Base-by-base conservation (phyloP, 2,888 invertebrate genomes). In the Cheiracanthium punctorium region DNA sequence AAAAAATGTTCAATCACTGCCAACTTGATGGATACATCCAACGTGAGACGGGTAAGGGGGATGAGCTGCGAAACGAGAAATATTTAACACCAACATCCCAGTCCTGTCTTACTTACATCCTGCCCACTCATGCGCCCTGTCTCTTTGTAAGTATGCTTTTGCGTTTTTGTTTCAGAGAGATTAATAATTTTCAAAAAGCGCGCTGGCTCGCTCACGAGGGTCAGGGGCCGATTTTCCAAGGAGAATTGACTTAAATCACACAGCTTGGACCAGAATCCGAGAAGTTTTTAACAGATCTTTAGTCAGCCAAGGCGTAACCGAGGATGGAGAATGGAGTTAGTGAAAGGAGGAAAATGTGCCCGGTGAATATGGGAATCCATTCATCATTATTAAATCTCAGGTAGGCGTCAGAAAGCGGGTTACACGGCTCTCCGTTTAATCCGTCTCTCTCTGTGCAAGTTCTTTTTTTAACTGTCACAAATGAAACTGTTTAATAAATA, bases 1-100 rank as follows among this genome's bases (percentile, higher is more conserved):
- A n/a, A n/a, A n/a, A n/a, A n/a, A n/a, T n/a, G n/a, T n/a, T n/a
- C 84, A 85, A 79, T 85, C 84, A 58, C 58, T 58, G 58, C 58
- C 58, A 58, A 58, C 58, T 58, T 58, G 58, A 58, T 58, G 58
- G 58, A 58, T 58, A 58, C 58, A 58, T 58, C 58, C 58, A 58
- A 24, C 20, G 58, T 24, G 24, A 24, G 58, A 37, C 10, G 4
- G 24, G 58, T 1, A 24, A 24, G 24, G 24, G 24, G 12, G 12
- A 5, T 5, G 24, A 24, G 58, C n/a, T 1, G 24, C 24, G 17
- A 58, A 58, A 24, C 58, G 17, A 58, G 58, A 58, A 58, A 58
- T 58, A 58, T 58, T n/a, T 58, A 58, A 24, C 12, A 58, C 58
- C 2, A 24, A 24, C 5, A 24, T 24, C 24, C 58, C 58, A 4